Base-by-base conservation (phyloP, 2,797 vertebrate genomes). In the Bothrops alternatus region DNA sequence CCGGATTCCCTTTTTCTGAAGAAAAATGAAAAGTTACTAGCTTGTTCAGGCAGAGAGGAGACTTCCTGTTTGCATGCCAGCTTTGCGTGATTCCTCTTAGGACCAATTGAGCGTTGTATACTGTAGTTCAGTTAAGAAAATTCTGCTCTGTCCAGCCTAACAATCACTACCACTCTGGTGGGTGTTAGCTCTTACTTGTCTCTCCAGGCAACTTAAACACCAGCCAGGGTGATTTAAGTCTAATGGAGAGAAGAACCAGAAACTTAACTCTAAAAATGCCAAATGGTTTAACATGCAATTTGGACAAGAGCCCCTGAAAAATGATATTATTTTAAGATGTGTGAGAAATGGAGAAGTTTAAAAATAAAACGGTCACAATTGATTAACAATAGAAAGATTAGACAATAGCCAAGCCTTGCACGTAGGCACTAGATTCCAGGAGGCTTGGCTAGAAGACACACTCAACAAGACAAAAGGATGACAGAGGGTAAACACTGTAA, bases 231-330 rank as follows among this genome's bases (percentile, higher is more conserved):
- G 95, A 90, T 58, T 42, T 82, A 85, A 91, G 96, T 26, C 95
- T 58, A 94, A 96, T 97, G 97, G 94, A 96, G 94, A 95, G 96
- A 95, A 96, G 95, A 91, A 96, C 95, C 95, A 92, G 94, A 23
- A 58, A 94, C 57, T 60, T 95, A 98, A 97, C 97, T 97, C 97
- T 96, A 91, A 93, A 85, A 73, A 57, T 73, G 95, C 97, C 97
- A 91, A 89, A 92, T 0, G n/a, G 53, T 58, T 94, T 26, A 47
- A 89, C 92, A 0, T 55, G 20, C 69, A 93, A 88, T 88, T 86
- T 28, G 94, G 32, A 0, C 1, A 86, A 65, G 89, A 92, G 94
- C 4, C 42, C 47, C 60, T 92, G 26, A 25, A 18, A 91, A 91
- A 16, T 1, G 58, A 90, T 63, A 94, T 28, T 0, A 0, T 60